These are phyloP conservation scores for Coecobrya sp. DNA, from an alignment of 2,888 invertebrate genomes.

Conservation along the genomic window DNA sequence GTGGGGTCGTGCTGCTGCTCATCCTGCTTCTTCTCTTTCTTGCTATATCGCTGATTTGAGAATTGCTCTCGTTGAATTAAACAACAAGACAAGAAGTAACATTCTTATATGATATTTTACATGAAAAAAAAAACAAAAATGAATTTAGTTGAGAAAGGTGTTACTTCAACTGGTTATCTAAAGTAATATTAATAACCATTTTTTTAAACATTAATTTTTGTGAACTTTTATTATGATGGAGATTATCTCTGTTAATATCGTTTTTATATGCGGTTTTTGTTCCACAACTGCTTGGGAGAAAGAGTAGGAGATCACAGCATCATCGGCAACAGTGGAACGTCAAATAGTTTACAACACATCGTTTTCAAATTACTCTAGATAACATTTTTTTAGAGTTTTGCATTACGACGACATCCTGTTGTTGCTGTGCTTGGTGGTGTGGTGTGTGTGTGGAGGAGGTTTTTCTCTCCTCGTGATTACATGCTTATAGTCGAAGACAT, in stretches of 20 bases:
- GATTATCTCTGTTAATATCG: neutral
- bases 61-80: neutral
- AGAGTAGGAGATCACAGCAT: neutral
- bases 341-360: constrained; percentile 12
- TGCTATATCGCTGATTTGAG: neutral
- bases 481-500: constrained; percentile 7
- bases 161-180: neutral
- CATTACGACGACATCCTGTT: constrained; percentile 1
- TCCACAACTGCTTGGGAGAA: neutral
- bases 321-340: constrained; percentile 21
- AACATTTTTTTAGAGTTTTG: neutral
- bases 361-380: neutral
- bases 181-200: neutral
- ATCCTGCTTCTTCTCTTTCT: constrained; percentile 36
- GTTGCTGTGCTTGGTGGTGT: too few relatives aligned
- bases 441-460: neutral
- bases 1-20: constrained; percentile 72
- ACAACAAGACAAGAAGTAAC: neutral
- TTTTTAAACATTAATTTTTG: neutral
- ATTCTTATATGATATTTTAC: neutral
- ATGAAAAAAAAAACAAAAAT: neutral
- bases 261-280: neutral
- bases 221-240: neutral
- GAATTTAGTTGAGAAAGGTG: neutral
- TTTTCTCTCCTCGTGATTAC: constrained; percentile 9